Base-by-base conservation (phyloP, 2,113 vertebrate genomes). In the Lates calcarifer region DNA sequence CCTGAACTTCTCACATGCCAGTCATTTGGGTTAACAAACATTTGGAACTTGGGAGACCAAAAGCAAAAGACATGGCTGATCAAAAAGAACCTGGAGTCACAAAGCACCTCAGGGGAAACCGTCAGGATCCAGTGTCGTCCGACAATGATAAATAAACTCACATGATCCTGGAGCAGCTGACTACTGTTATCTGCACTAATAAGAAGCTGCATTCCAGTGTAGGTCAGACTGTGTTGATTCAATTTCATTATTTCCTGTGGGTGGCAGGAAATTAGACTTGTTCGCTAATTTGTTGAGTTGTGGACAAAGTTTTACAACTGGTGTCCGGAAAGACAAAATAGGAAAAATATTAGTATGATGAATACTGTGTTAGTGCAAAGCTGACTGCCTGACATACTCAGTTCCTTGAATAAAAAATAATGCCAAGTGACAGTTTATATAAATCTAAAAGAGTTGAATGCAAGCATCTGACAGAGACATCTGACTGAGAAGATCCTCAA, bases 141-240 rank as follows among this genome's bases (percentile, higher is more conserved):
- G 4, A 70, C 6, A n/a, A 75, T n/a, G 55, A 28, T 80, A 73
- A 84, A 90, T 20, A 24, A 64, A 28, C 62, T 70, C 87, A 86
- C 78, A 77, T 89, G 88, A 17, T 75, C 29, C 41, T 6, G 64
- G 26, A 77, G 81, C 87, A 87, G 84, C 87, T 80, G 90, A 90
- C 85, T 51, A 12, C 51, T 2, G 51, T 60, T 66, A 74, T 79
- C 71, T 39, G n/a, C 56, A 47, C n/a, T 8, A 22, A 31, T 39
- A 24, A 43, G 15, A 56, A n/a, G 70, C 78, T 57, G 74, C 86
- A 71, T 81, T 88, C 70, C 72, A 29, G 39, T 10, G 9, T 29
- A 43, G 86, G 65, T 65, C 78, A 65, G 58, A 24, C 51, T 8
- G 1, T 39, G 18, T 14, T 49, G 20, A 86, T 56, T 81, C 24